A percentile compares a stretch with the other conserved stretches of the same genome.
phyloP scores from a whole-genome alignment of 2,797 vertebrate species.

The Parambassis ranga region DNA sequence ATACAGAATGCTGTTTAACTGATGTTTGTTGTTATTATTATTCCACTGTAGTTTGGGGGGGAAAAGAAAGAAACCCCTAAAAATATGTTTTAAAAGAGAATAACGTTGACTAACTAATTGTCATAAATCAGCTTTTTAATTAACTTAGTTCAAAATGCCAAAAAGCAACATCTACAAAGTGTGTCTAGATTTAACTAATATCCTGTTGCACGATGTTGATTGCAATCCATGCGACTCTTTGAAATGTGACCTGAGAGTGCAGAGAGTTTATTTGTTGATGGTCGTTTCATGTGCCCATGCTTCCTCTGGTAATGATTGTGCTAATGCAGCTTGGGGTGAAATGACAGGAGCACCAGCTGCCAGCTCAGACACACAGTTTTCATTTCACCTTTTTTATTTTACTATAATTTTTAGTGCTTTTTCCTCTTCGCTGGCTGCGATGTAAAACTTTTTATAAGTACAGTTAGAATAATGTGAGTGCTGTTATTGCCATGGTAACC shows the following conservation, averaged over 20 bases:
- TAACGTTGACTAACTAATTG: background rate
- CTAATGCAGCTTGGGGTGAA: conserved; percentile 13
- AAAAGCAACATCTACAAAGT: too few relatives aligned
- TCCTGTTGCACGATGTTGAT: conserved; percentile 25
- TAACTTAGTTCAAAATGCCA: too few relatives aligned
- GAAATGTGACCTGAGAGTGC: conserved; percentile 44
- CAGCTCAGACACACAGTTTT: background rate
- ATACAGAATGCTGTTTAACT: conserved; percentile 1
- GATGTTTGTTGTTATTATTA: background rate
- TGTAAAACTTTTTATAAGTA: background rate
- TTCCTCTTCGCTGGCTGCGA: background rate
- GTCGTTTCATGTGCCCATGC: conserved; percentile 35
- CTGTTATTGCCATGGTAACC: background rate
- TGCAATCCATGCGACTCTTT: conserved; percentile 13
- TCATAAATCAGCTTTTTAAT: background rate
- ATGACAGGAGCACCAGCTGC: conserved; percentile 1
- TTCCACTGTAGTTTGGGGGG: too few relatives aligned
- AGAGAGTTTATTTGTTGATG: conserved; percentile 44
- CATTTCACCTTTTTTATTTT: background rate
- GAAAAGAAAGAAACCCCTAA: too few relatives aligned
- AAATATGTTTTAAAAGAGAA: background rate
- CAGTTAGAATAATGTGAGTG: background rate
- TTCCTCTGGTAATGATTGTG: conserved; percentile 29
- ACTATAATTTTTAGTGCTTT: background rate
- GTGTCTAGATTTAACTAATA: too few relatives aligned